Conservation (phyloP, 1,140 invertebrate species). For the Drosophila teissieri region DNA sequence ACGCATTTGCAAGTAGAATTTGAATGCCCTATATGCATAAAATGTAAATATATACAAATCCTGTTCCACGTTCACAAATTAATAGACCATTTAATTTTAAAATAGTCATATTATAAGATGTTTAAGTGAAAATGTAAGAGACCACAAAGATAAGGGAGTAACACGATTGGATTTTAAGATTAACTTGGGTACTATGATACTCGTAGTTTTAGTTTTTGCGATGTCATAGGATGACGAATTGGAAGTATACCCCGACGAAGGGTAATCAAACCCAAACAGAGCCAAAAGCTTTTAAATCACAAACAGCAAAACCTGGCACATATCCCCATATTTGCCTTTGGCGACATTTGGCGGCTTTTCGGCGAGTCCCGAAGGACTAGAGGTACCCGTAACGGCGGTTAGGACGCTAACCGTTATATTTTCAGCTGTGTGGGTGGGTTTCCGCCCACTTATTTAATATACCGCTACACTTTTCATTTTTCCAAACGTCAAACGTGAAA, state of each 20-base stretch:
- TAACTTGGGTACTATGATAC: too few relatives aligned
- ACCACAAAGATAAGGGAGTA: too few relatives aligned
- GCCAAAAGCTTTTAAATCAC: conserved; percentile 67
- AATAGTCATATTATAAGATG: too few relatives aligned
- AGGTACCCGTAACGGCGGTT: conserved; percentile 26
- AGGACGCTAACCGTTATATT: conserved; percentile 20
- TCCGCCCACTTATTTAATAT: conserved; percentile 80
- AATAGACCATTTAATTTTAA: too few relatives aligned
- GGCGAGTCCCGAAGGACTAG: conserved; percentile 28
- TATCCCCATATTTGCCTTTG: conserved; percentile 58
- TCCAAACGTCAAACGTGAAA: conserved; percentile 74
- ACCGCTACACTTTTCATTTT: conserved; percentile 77
- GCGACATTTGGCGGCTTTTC: conserved; percentile 66
- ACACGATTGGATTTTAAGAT: too few relatives aligned
- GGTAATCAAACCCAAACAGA: not conserved
- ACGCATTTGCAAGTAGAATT: too few relatives aligned
- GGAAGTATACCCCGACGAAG: not conserved
- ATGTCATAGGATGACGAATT: not conserved
- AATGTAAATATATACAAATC: not conserved
- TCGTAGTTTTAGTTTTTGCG: too few relatives aligned
- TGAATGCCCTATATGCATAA: not conserved
- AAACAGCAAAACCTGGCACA: conserved; percentile 38
- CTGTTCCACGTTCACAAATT: too few relatives aligned
- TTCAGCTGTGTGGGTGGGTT: conserved; percentile 12
- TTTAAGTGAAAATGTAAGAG: too few relatives aligned